Conservation (phyloP, 2,797 vertebrate species). For the Iguana delicatissima region DNA sequence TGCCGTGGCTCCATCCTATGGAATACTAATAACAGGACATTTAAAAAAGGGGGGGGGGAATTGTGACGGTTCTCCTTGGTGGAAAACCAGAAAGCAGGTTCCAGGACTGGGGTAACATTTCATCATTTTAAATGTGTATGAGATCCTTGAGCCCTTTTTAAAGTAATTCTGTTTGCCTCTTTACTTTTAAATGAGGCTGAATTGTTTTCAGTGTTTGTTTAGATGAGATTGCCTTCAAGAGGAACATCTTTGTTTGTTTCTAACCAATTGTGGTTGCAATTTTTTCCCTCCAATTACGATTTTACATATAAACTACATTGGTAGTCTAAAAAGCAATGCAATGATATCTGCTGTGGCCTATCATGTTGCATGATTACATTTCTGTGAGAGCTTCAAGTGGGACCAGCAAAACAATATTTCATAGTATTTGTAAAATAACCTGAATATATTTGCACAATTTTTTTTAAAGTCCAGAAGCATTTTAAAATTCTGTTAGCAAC, state of each 20-base stretch:
- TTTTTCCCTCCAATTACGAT: constrained; percentile 55
- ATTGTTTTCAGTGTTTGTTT: constrained; percentile 48
- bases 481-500: constrained; percentile 34
- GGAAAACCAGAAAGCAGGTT: constrained; percentile 33
- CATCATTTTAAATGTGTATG: constrained; percentile 52
- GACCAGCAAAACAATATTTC: constrained; percentile 31
- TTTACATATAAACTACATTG: constrained; percentile 58
- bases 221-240: constrained; percentile 48
- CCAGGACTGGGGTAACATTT: constrained; percentile 47
- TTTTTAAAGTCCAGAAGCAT: background rate
- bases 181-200: constrained; percentile 51
- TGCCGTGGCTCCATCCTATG: background rate
- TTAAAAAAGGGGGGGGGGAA: background rate
- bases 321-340: constrained; percentile 3
- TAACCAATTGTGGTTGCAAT: constrained; percentile 49
- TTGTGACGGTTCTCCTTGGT: constrained; percentile 32
- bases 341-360: constrained; percentile 24
- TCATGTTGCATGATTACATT: constrained; percentile 9
- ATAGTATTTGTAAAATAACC: constrained; percentile 34
- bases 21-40: background rate
- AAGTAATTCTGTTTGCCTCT: constrained; percentile 53
- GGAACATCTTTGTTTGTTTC: constrained; percentile 60
- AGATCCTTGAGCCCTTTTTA: constrained; percentile 38
- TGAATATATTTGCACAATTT: constrained; percentile 28
- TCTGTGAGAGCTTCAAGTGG: constrained; percentile 44